Base-by-base conservation (phyloP, 2,113 vertebrate genomes). In the Callithrix jacchus region DNA sequence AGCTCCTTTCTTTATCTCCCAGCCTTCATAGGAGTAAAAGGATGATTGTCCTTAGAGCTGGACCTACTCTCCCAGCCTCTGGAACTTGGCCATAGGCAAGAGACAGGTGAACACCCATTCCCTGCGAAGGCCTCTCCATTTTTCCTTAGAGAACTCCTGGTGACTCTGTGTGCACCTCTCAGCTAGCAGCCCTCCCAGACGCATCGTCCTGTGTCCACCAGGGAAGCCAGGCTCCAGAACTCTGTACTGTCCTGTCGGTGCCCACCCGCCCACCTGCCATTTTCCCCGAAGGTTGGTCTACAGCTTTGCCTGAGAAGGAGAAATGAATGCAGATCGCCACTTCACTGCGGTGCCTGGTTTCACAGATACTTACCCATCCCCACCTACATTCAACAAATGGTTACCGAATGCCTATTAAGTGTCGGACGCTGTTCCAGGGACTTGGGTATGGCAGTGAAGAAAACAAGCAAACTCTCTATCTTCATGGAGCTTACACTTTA, bases 141-240 rank as follows among this genome's bases (percentile, higher is more conserved):
- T 42, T 27, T 91, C 73, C 52, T n/a, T 6, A 17, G 68, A 90
- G 23, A 32, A 32, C 14, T 45, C 17, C 18, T 25, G 25, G 21
- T 35, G 70, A 32, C 20, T 23, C 23, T 27, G 9, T 2, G 6
- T 23, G 42, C 1, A n/a, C 47, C 45, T 56, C 27, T 86, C 21
- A 13, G 49, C 5, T 6, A 30, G 56, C 79, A 79, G 42, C 58
- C 52, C 27, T 10, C 27, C 14, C 64, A 82, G 30, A 45, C 23
- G n/a, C 2, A 6, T 7, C 3, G 0, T 4, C 8, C 1, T 7
- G 1, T 0, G 25, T 9, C 14, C 40, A 35, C 27, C 18, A 0
- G 32, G 7, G 32, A 23, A 30, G 25, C 13, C 23, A 4, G 64
- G 35, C 27, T 37, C 42, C 21, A 17, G 74, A 35, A 5, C 30